Conservation (phyloP, 2,797 vertebrate species). For the Octomys mimax region DNA sequence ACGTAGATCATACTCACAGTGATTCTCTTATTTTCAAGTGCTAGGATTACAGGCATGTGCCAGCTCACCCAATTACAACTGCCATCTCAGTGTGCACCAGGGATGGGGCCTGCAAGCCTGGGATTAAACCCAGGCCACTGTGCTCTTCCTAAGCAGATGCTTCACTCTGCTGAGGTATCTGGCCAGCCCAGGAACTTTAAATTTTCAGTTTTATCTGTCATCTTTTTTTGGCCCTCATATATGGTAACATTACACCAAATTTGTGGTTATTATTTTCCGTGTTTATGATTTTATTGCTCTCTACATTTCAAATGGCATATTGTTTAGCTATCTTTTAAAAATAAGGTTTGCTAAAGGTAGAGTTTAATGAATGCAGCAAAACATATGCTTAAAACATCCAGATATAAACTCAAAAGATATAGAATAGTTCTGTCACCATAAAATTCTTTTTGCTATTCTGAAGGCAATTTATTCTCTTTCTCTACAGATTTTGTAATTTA, state of each 20-base stretch:
- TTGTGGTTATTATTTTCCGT: neutral
- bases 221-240: neutral
- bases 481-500: neutral
- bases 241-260: neutral
- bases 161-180: no score
- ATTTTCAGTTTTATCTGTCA: neutral
- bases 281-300: neutral
- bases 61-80: no score
- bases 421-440: neutral
- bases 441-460: neutral
- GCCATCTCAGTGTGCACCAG: no score
- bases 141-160: no score
- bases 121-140: no score
- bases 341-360: neutral
- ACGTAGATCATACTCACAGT: no score
- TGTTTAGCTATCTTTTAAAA: neutral
- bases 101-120: no score
- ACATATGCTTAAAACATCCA: neutral
- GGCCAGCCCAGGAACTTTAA: neutral
- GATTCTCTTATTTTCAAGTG: no score
- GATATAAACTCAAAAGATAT: neutral
- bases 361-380: neutral
- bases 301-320: neutral
- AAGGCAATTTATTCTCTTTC: neutral
- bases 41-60: no score